Conservation (phyloP, 2,888 invertebrate genomes). For the Epirrhoe tristata region DNA sequence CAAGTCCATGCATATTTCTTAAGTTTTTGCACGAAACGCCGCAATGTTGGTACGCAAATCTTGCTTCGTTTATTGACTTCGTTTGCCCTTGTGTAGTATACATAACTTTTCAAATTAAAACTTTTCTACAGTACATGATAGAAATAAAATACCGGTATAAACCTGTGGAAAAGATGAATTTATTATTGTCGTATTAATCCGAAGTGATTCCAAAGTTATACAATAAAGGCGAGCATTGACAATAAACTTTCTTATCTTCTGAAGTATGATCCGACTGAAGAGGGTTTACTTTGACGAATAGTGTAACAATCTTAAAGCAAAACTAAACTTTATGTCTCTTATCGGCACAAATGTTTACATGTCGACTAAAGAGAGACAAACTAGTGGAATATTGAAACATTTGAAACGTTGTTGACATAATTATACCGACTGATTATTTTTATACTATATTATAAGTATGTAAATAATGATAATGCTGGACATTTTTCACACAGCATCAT, state of each 20-base stretch:
- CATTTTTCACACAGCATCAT: too few species aligned
- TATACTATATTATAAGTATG: too few species aligned
- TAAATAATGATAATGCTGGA: too few species aligned
- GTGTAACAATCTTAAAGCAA: conserved; percentile 4
- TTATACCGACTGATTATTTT: too few species aligned
- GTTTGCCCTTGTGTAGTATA: background rate
- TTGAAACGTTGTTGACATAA: too few species aligned
- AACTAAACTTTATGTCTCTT: conserved; percentile 2
- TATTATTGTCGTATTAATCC: conserved; percentile 5
- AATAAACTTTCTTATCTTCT: conserved; percentile 21
- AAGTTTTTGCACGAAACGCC: background rate
- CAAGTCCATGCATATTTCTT: conserved; percentile 1
- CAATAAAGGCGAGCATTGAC: conserved; percentile 2
- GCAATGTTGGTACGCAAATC: background rate
- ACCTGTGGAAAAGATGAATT: background rate
- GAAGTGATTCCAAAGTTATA: conserved; percentile 11
- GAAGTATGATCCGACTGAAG: conserved; percentile 10
- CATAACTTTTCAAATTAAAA: background rate
- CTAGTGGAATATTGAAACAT: background rate
- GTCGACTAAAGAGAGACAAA: background rate
- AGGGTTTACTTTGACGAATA: conserved; percentile 13
- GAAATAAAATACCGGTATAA: background rate
- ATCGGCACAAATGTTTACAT: background rate
- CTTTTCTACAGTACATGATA: background rate
- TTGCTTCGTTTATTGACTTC: background rate